phyloP scores from a whole-genome alignment of 2,113 vertebrate genomes.

The Thermophis baileyi region DNA sequence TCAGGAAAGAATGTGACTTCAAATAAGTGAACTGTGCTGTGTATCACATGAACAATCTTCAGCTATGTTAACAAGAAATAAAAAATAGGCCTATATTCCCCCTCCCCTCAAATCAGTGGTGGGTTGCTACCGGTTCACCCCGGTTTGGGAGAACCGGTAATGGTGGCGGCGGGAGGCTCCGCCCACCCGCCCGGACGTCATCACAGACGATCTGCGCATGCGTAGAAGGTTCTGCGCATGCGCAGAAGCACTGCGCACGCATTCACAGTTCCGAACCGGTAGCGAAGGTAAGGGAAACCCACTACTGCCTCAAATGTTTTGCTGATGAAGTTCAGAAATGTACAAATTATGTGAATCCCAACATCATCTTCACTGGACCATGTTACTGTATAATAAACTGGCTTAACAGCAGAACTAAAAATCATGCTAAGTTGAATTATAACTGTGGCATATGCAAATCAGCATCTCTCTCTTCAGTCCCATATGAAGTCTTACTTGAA shows the following conservation, averaged over 20 bases:
- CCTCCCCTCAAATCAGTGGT: not conserved
- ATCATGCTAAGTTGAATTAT: not conserved
- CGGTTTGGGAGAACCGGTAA: too few species aligned
- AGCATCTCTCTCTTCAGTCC: not conserved
- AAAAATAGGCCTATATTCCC: constrained; percentile 54
- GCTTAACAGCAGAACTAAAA: not conserved
- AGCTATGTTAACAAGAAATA: constrained; percentile 39
- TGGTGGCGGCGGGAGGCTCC: too few species aligned
- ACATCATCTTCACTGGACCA: not conserved
- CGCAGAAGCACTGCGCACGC: too few species aligned
- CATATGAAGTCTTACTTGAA: not conserved
- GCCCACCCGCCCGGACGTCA: too few species aligned
- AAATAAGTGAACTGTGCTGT: constrained; percentile 51
- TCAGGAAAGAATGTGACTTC: constrained; percentile 66
- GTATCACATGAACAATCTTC: constrained; percentile 51
- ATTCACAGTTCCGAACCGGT: too few species aligned
- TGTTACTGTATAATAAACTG: not conserved
- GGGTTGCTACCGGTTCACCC: too few species aligned
- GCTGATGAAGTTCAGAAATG: not conserved
- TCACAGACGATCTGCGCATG: too few species aligned
- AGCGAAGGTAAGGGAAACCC: too few species aligned
- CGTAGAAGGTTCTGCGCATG: too few species aligned
- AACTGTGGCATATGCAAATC: not conserved
- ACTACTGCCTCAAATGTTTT: constrained; percentile 4
- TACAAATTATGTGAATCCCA: not conserved